Base-by-base conservation (phyloP, 2,888 invertebrate genomes). In the Acanthopleura granulata region DNA sequence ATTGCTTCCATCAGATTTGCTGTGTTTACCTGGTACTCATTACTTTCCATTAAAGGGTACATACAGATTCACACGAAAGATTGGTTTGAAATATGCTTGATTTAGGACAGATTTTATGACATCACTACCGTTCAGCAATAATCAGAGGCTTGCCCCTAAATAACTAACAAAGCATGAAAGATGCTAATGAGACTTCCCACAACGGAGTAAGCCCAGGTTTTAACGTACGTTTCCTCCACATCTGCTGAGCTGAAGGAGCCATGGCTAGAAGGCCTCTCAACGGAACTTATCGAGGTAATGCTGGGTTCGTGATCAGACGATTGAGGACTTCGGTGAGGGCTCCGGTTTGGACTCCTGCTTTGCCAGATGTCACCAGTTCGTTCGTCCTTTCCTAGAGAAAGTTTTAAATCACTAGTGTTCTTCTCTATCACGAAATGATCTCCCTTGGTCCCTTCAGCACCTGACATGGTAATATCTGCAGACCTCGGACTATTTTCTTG, bases 201-300 rank as follows among this genome's bases (percentile, higher is more conserved):
- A 40, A 3, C 9, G 3, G 4, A 3, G 9, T 9, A 40, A 3
- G 3, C 40, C 40, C 3, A 40, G 4, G 40, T 22, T 25, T 27
- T 15, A 1, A 66, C 66, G 1, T 66, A 66, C 66, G 25, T 66
- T 27, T 66, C 66, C 73, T 85, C 84, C 78, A 83, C 82, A 71
- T 85, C 85, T 49, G 80, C 81, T 61, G 85, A 85, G 57, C 83
- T 83, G 66, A 85, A 79, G 57, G 85, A 85, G 18, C 75, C 77
- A 0, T 62, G 72, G 74, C 77, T 75, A 18, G 77, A 77, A 3
- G 72, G 49, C 75, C 81, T 0, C 29, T 75, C 77, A 4, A 73
- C 27, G 1, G 83, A 83, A 12, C 74, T 76, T 27, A 78, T 74
- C 0, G 82, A 82, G 57, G 78, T 77, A 66, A 82, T 78, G 75